Base-by-base conservation (phyloP, 2,888 invertebrate genomes). In the Zygogramma bicolorata region DNA sequence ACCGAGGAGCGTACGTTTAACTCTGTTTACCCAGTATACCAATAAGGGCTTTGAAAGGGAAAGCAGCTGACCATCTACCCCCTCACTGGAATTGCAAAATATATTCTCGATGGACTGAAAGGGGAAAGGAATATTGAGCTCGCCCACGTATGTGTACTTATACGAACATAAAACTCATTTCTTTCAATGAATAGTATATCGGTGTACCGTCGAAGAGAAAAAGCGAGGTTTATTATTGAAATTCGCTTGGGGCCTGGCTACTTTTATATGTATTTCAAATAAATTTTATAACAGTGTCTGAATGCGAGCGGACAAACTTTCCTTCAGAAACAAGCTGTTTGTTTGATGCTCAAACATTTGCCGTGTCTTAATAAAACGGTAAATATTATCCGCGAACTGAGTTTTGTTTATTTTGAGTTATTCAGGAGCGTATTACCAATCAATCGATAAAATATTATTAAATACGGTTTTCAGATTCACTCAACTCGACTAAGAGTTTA, bases 11-110 rank as follows among this genome's bases (percentile, higher is more conserved):
- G n/a, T n/a, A n/a, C n/a, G n/a, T 72, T 76, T 72, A 76, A 72
- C 59, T 61, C 59, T 87, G 85, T 87, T 87, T 87, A 86, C 86
- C 85, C 87, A 87, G 87, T 87, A 87, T 87, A 87, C 85, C 86
- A 87, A 87, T 87, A 86, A 86, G 86, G 85, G 85, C 81, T 80
- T 81, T 82, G 68, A 78, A 79, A 80, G 81, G 82, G 82, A 83
- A 80, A 82, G 80, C 83, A 83, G 84, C 85, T 86, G 86, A 86
- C 86, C 86, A 84, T 81, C 75, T 79, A 77, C 78, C 84, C 84
- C 81, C 85, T 85, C 86, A 70, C 75, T 80, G 83, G 85, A 86
- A 86, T 86, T 85, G 85, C 85, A 83, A 85, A 86, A 85, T 85
- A 83, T 84, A 85, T 84, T 83, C 79, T 71, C 68, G 67, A 65